phyloP scores from a whole-genome alignment of 1,140 invertebrate species.

The Parasteatoda tepidariorum region DNA sequence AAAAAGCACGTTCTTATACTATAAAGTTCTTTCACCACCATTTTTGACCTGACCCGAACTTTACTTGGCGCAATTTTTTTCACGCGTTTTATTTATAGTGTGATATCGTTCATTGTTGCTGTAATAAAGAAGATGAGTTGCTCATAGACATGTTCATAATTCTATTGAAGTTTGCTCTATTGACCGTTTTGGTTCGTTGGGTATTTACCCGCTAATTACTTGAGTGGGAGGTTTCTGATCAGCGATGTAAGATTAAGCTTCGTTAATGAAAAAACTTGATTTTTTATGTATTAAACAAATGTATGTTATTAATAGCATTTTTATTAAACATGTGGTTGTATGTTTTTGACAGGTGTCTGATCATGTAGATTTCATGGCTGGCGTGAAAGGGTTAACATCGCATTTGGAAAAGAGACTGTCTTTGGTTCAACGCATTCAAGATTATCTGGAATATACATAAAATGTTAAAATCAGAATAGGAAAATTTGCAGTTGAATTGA shows the following conservation, averaged over 20 bases:
- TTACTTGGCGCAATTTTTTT: slow-evolving; percentile 23
- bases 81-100: slow-evolving; percentile 32
- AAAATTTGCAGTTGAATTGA: not conserved
- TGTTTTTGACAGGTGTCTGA: not conserved
- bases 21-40: slow-evolving; percentile 12
- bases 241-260: slow-evolving; percentile 6
- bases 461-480: not conserved
- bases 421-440: no score
- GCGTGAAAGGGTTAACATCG: not conserved
- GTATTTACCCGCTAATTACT: slow-evolving; percentile 20
- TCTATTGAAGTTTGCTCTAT: not conserved
- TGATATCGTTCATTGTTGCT: slow-evolving; percentile 26
- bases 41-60: slow-evolving; percentile 46
- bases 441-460: not conserved
- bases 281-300: not conserved
- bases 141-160: not conserved
- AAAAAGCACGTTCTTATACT: slow-evolving; percentile 31
- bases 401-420: no score
- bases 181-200: slow-evolving; percentile 30
- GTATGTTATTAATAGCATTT: not conserved
- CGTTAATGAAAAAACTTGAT: not conserved
- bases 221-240: slow-evolving; percentile 1
- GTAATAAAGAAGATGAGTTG: slow-evolving; percentile 18
- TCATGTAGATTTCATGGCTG: not conserved
- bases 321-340: not conserved